A percentile compares a stretch with the other conserved stretches of the same genome.
Evolutionary conservation across 2,797 vertebrate genomes (phyloP).

Genomic region (Mus minutoides): DNA sequence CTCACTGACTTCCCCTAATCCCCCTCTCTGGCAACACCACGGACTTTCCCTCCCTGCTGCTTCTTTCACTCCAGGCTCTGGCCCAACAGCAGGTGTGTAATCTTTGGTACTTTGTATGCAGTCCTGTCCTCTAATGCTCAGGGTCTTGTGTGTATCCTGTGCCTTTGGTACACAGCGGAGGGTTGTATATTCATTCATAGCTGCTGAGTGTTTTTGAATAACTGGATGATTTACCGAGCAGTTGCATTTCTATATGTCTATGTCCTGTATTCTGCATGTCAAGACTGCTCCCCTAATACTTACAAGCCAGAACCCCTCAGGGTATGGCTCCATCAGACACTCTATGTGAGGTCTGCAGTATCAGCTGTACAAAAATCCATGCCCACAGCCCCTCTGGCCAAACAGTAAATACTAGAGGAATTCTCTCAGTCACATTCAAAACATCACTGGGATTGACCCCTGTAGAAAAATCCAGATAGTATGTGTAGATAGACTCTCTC

Average conservation of each 20-base stretch:
- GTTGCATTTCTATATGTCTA: neutral
- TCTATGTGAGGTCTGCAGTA: neutral
- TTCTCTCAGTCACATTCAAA: slow-evolving; percentile 28
- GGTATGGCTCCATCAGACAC: neutral
- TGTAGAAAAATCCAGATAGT: neutral
- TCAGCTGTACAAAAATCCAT: neutral
- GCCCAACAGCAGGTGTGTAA: neutral
- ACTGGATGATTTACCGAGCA: neutral
- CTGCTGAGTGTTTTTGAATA: neutral
- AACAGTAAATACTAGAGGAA: neutral
- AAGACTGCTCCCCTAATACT: neutral
- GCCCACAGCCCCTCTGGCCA: neutral
- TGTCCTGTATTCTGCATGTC: neutral
- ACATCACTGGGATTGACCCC: slow-evolving; percentile 2
- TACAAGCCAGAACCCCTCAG: neutral
- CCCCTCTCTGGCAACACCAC: neutral
- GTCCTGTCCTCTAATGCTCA: too few relatives aligned
- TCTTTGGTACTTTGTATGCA: neutral
- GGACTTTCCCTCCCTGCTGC: neutral
- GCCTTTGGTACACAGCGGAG: neutral
- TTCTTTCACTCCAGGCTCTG: neutral
- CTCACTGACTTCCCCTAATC: neutral
- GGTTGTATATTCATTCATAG: neutral
- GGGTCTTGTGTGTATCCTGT: neutral
- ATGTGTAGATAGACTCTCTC: neutral